phyloP scores from a whole-genome alignment of 2,113 vertebrate species.

The Tragulus kanchil region DNA sequence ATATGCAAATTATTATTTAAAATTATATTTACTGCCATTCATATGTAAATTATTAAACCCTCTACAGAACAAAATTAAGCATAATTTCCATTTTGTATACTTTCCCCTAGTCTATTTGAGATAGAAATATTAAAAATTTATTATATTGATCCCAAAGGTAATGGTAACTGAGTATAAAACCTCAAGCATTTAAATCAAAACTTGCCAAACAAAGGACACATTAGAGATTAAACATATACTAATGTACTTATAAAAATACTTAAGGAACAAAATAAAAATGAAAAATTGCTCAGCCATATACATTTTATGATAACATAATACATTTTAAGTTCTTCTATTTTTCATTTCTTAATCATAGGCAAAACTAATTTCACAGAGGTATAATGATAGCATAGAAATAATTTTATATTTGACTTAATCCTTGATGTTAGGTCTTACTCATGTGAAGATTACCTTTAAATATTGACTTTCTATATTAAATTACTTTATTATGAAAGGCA shows the following conservation, averaged over 20 bases:
- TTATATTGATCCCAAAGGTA: neutral
- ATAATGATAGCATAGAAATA: neutral
- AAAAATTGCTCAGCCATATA: neutral
- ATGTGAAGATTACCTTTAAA: neutral
- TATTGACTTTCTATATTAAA: constrained; percentile 44
- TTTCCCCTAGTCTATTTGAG: neutral
- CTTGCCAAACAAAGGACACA: constrained; percentile 1
- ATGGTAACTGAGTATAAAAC: neutral
- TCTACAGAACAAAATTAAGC: neutral
- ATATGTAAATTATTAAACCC: neutral
- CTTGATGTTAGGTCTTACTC: neutral
- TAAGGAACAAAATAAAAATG: neutral
- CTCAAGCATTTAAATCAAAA: constrained; percentile 34
- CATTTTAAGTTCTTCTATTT: neutral
- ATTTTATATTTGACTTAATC: neutral
- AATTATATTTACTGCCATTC: neutral
- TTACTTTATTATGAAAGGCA: neutral
- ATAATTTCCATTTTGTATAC: neutral
- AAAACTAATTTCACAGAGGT: neutral
- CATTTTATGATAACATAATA: neutral
- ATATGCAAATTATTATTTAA: neutral
- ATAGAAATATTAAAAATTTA: constrained; percentile 25
- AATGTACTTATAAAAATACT: neutral
- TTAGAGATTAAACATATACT: neutral
- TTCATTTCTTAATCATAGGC: neutral